Evolutionary conservation across 2,797 vertebrate species (phyloP).

Genomic region (Bovichtus diacanthus): DNA sequence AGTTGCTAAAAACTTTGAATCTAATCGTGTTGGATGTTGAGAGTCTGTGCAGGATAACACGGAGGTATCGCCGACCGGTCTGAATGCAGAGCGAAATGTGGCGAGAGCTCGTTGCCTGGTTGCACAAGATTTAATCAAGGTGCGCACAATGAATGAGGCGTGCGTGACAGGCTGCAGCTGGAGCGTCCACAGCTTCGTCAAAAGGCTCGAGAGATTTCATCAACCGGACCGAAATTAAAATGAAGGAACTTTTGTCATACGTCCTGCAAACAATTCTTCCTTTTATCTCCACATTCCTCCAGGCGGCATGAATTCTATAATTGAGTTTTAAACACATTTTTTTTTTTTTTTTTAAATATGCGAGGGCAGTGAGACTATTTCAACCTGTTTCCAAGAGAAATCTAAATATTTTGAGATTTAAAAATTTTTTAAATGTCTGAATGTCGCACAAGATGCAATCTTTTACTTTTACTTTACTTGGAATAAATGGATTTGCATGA

Average conservation of each 20-base stretch:
- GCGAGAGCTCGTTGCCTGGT: constrained; percentile 40
- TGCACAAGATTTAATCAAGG: constrained; percentile 61
- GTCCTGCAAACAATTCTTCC: background rate
- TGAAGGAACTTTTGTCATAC: background rate
- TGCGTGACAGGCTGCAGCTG: constrained; percentile 17
- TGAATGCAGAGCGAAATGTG: constrained; percentile 14
- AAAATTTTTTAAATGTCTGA: background rate
- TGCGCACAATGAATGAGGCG: constrained; percentile 31
- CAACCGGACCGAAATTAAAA: constrained; percentile 7
- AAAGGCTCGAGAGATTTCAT: constrained; percentile 1
- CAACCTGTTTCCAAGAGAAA: background rate
- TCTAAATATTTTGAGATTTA: background rate
- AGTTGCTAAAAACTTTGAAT: background rate
- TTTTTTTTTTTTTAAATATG: too few relatives aligned
- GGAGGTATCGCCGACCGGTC: background rate
- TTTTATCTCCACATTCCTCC: background rate
- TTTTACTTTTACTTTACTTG: background rate
- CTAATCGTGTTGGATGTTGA: background rate
- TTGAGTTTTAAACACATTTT: background rate
- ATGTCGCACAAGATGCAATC: background rate
- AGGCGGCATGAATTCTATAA: background rate
- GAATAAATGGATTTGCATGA: background rate
- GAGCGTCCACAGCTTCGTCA: constrained; percentile 6
- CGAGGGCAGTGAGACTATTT: background rate
- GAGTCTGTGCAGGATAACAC: constrained; percentile 17